phyloP scores from a whole-genome alignment of 2,888 invertebrate species.

The Eupithecia insigniata region DNA sequence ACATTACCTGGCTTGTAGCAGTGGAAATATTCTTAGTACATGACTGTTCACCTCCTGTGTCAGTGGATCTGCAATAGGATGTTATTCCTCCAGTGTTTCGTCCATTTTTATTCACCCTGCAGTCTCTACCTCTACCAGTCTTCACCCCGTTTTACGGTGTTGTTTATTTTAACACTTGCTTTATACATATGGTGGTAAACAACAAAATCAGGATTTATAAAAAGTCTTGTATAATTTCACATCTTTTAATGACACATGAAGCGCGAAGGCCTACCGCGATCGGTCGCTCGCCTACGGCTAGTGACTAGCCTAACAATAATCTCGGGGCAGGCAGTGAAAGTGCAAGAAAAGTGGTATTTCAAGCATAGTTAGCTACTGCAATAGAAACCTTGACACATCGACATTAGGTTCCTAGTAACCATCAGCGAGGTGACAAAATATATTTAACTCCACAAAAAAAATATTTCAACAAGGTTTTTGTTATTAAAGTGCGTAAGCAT shows the following conservation, averaged over 20 bases:
- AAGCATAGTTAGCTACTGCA: slow-evolving; percentile 26
- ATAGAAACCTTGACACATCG: background rate
- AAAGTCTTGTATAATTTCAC: slow-evolving; percentile 57
- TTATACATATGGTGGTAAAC: background rate
- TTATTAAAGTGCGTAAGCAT: no score
- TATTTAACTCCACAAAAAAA: background rate
- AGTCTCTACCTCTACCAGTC: no score
- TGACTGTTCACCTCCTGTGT: no score
- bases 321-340: slow-evolving; percentile 71
- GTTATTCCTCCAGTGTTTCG: no score
- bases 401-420: background rate
- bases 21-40: no score
- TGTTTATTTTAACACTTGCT: no score
- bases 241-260: slow-evolving; percentile 81
- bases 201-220: slow-evolving; percentile 25
- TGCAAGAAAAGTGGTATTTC: slow-evolving; percentile 41
- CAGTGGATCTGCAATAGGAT: no score
- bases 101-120: no score
- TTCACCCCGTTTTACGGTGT: no score
- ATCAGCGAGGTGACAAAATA: background rate
- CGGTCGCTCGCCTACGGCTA: slow-evolving; percentile 46
- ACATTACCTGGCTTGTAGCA: no score
- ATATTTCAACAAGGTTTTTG: no score
- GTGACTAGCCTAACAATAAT: slow-evolving; percentile 69
- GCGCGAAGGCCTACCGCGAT: slow-evolving; percentile 70